Base-by-base conservation (phyloP, 2,113 vertebrate genomes). In the Neogale vison region DNA sequence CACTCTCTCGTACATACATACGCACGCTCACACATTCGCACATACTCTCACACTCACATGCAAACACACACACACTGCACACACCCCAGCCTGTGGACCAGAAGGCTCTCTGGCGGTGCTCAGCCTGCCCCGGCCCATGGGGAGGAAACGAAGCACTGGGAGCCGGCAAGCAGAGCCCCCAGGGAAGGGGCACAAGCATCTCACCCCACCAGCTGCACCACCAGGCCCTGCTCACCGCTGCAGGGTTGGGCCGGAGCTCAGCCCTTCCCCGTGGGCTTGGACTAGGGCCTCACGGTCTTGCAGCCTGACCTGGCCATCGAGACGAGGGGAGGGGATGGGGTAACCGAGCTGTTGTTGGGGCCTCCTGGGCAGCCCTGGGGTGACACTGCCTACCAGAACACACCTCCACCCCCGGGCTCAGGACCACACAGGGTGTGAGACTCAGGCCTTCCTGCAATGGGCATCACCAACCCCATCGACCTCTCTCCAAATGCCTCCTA, bases 401-500 rank as follows among this genome's bases (percentile, higher is more conserved):
- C 24, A 34, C 39, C n/a, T 39, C 20, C 55, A 4, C 26, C 57
- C 1, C 0, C 21, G 4, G 3, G 26, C 77, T 57, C 90, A 21
- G 69, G 50, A 77, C 59, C 7, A 0, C 31, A 6, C 1, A 0
- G 3, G 2, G 42, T 15, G 0, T 11, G 21, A 81, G 42, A 80
- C 20, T 55, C 29, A 6, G 59, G 34, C 15, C 23, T 47, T 36
- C 1, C 6, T 29, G 17, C 20, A 39, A 31, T 5, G 24, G n/a
- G 7, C 42, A 23, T 34, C 81, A 47, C n/a, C 65, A 57, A n/a
- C n/a, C 67, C 34, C 4, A 0, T 5, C 34, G 4, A 17, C 20
- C 45, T 72, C 81, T 69, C 50, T 57, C 65, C n/a, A 65, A 24
- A 36, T 45, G n/a, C 18, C 36, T 20, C 67, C 67, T 14, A 0